Evolutionary conservation across 2,113 vertebrate species (phyloP), one percentile per base, ranked within the genome.

Genomic region (human (Homo sapiens)): DNA sequence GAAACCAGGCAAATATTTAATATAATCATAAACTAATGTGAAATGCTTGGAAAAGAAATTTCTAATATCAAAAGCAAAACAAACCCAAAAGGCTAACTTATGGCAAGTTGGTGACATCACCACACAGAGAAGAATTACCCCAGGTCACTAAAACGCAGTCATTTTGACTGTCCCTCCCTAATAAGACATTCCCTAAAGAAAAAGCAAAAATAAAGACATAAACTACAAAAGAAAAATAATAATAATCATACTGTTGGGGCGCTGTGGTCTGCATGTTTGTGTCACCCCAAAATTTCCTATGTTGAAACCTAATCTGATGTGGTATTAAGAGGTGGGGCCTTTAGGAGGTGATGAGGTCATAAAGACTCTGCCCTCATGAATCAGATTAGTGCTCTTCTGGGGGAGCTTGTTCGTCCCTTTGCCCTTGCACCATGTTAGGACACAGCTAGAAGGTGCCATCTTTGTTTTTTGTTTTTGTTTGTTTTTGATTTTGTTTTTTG

Each of bases 51-150:
- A 79, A 97, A 61, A 82, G 72, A 76, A 90, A 79, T n/a, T 40
- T n/a, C 93, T 75, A 68, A 45, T 79, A 48, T 84, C 83, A 92
- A 80, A 94, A 93, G 43, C 45, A 87, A 85, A 96, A 45, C 59
- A 52, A 57, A 40, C 61, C 2, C 61, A 64, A 32, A 30, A 43
- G 50, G 35, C 10, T 35, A 45, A 70, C 13, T 50, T 73, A 12
- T 1, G 38, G 23, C 6, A 70, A 83, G 12, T 16, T 84, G 70
- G 85, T 23, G 18, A 70, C 43, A 40, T 22, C 59, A 38, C 25
- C 18, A 57, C 27, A 30, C 3, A 68, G 50, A 61, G 23, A 83
- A 66, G 38, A 82, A 40, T 87, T 20, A 23, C 43, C 90, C 48
- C 68, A 48, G 43, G n/a, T 20, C 70, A 84, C 81, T 55, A 25